Conservation (phyloP, 1,140 invertebrate genomes). For the Hylaeus volcanicus region DNA sequence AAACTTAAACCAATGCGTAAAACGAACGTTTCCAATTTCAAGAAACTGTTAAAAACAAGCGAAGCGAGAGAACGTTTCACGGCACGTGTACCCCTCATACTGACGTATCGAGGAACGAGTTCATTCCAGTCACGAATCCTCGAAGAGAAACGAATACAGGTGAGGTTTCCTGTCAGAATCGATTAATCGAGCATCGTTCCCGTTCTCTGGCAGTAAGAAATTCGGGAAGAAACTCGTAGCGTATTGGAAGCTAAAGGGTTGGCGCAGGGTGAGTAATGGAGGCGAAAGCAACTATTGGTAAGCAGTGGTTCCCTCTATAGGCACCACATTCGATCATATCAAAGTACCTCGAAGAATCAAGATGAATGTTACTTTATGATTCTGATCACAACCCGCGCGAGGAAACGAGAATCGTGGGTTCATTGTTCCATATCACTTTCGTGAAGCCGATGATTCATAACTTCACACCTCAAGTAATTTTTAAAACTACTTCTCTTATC, state of each 20-base stretch:
- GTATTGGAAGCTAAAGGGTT: background rate
- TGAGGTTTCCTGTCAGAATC: conserved; percentile 14
- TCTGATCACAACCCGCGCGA: background rate
- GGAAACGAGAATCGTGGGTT: background rate
- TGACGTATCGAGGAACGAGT: background rate
- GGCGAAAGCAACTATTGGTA: background rate
- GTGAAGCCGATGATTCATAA: background rate
- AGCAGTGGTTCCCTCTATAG: background rate
- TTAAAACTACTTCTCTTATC: no score
- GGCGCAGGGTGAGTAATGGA: conserved; percentile 19
- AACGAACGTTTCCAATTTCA: background rate
- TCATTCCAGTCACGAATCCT: conserved; percentile 15
- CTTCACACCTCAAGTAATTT: no score
- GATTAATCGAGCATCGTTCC: conserved; percentile 30
- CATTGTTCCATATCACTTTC: background rate
- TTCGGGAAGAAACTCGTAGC: conserved; percentile 1
- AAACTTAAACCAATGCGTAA: no score
- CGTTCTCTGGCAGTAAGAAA: conserved; percentile 5
- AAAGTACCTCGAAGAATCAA: no score
- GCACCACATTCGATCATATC: background rate
- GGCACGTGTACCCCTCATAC: no score
- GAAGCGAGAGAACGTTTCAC: no score
- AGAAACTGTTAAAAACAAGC: no score
- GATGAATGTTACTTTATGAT: background rate
- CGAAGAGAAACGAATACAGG: background rate